These are phyloP conservation scores for Melikaiella ostensackeni DNA, from an alignment of 2,888 invertebrate genomes.

Conservation along the genomic window DNA sequence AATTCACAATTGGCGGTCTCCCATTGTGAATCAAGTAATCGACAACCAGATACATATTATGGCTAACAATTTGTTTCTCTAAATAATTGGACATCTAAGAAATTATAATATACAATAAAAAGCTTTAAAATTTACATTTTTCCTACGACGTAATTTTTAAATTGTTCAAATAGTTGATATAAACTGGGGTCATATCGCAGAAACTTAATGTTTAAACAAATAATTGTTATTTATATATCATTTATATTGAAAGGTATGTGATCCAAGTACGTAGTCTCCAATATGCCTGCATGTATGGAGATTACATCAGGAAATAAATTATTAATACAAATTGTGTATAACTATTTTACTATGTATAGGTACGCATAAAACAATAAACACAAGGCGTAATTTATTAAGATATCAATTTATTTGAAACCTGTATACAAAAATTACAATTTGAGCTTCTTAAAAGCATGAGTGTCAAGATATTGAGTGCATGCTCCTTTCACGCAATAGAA, in stretches of 20 bases:
- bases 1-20: too few species aligned
- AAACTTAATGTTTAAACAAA: background rate
- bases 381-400: background rate
- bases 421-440: too few species aligned
- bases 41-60: too few species aligned
- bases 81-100: too few species aligned
- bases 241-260: background rate
- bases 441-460: too few species aligned
- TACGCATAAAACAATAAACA: background rate
- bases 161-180: background rate
- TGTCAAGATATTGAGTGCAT: too few species aligned
- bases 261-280: slow-evolving; percentile 1
- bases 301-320: background rate
- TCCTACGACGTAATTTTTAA: background rate
- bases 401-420: background rate
- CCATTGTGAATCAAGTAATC: too few species aligned
- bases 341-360: background rate
- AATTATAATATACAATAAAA: too few species aligned
- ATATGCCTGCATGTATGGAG: background rate
- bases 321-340: slow-evolving; percentile 1
- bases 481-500: too few species aligned
- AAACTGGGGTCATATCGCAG: background rate
- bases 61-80: too few species aligned
- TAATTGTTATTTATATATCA: background rate
- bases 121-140: too few species aligned